phyloP scores from a whole-genome alignment of 2,797 vertebrate species.

The Borostomias antarcticus region DNA sequence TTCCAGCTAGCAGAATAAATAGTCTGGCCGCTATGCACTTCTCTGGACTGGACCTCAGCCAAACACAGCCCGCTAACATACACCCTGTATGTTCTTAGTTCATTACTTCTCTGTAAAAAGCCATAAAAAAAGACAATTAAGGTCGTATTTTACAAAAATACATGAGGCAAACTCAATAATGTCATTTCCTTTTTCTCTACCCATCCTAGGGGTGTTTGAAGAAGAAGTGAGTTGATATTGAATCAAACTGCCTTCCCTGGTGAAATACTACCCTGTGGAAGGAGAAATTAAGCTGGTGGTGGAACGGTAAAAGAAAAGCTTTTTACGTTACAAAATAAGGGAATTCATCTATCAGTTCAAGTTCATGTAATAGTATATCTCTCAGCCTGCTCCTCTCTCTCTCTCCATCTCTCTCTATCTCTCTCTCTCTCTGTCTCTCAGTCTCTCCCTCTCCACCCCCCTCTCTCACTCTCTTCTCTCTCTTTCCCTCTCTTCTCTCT shows the following conservation, averaged over 20 bases:
- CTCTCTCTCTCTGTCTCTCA: neutral
- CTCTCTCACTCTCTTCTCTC: conserved; percentile 4
- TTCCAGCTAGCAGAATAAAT: conserved; percentile 42
- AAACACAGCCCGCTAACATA: neutral
- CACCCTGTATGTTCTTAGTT: conserved; percentile 41
- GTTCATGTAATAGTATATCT: conserved; percentile 18
- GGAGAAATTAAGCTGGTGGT: conserved; percentile 37
- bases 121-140: conserved; percentile 51
- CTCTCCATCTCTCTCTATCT: neutral
- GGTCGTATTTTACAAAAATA: conserved; percentile 45
- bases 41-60: conserved; percentile 46
- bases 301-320: conserved; percentile 26
- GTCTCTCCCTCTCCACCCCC: neutral
- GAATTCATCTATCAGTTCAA: conserved; percentile 23
- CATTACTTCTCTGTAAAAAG: conserved; percentile 54
- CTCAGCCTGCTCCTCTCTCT: neutral
- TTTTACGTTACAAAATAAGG: conserved; percentile 40
- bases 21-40: conserved; percentile 35
- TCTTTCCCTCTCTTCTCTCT: neutral
- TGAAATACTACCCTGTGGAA: conserved; percentile 36
- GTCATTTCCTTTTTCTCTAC: conserved; percentile 25
- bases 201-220: conserved; percentile 29
- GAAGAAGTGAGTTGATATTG: conserved; percentile 42
- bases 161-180: conserved; percentile 50
- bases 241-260: conserved; percentile 37